Conservation (phyloP, 2,888 invertebrate species). For the Ctenicera cuprea region DNA sequence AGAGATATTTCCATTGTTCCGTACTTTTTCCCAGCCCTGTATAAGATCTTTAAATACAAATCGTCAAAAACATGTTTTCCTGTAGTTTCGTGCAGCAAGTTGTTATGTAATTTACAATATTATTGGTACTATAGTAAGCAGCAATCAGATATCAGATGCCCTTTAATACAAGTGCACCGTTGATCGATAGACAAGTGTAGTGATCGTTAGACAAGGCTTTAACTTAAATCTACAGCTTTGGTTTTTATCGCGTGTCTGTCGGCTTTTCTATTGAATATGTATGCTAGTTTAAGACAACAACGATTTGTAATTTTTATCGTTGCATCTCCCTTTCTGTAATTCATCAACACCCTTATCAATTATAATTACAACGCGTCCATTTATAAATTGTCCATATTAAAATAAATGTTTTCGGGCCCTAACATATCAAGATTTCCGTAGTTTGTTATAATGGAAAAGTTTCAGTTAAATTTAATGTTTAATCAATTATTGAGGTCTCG, state of each 20-base stretch:
- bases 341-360: constrained; percentile 41
- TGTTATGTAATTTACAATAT: not conserved
- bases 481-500: not conserved
- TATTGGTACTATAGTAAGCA: constrained; percentile 2
- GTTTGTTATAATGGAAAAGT: constrained; percentile 9
- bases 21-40: too few species aligned
- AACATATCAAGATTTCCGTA: constrained; percentile 6
- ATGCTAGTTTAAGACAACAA: constrained; percentile 32
- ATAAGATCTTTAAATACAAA: too few species aligned
- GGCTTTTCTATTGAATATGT: constrained; percentile 37
- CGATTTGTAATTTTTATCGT: constrained; percentile 44
- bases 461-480: not conserved
- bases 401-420: constrained; percentile 20
- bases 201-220: constrained; percentile 32
- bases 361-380: constrained; percentile 35
- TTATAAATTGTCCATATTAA: constrained; percentile 31
- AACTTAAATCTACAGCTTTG: constrained; percentile 16
- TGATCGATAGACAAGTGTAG: constrained; percentile 22
- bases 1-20: too few species aligned
- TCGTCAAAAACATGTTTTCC: too few species aligned
- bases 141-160: constrained; percentile 24
- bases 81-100: too few species aligned
- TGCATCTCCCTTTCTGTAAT: constrained; percentile 35
- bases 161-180: constrained; percentile 25
- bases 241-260: constrained; percentile 39